Percentiles rank a stretch among this genome's conserved stretches.
These are phyloP conservation scores for Labeo calbasu DNA, from an alignment of 2,797 vertebrate genomes.

Conservation along the genomic window DNA sequence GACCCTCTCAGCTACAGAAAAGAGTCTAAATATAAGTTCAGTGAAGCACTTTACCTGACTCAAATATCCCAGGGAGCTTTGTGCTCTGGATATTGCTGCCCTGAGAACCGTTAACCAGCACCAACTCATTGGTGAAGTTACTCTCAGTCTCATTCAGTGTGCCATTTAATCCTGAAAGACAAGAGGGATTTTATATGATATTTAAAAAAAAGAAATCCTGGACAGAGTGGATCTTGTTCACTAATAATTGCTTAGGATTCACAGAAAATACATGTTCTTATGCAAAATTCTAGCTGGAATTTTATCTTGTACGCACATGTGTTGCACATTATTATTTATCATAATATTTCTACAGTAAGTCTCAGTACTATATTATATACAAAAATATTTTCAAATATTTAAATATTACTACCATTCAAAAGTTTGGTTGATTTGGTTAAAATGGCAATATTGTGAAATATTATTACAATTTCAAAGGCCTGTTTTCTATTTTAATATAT, in stretches of 20 bases:
- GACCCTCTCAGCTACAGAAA: not conserved
- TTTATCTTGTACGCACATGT: not conserved
- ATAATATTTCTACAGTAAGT: not conserved
- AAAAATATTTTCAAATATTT: too few relatives aligned
- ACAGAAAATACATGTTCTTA: not conserved
- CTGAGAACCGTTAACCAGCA: conserved; percentile 11
- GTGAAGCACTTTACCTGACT: conserved; percentile 22
- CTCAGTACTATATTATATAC: too few relatives aligned
- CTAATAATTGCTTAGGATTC: not conserved
- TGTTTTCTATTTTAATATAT: too few relatives aligned
- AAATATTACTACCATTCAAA: too few relatives aligned
- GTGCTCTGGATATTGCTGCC: conserved; percentile 16
- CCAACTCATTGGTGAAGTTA: conserved; percentile 15
- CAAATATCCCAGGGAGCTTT: conserved; percentile 11
- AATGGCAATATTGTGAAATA: too few relatives aligned
- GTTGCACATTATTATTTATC: not conserved
- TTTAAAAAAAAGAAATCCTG: not conserved
- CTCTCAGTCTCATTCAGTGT: conserved; percentile 29
- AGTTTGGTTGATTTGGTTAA: too few relatives aligned
- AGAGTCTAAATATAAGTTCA: conserved; percentile 6
- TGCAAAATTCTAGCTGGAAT: not conserved
- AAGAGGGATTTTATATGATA: not conserved
- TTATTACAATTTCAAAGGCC: too few relatives aligned
- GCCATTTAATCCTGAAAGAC: conserved; percentile 23
- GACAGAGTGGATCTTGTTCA: not conserved